A percentile compares a stretch with the other conserved stretches of the same genome.
Evolutionary conservation across 1,140 invertebrate species (phyloP).

Genomic region (Drosophila kepulauana): DNA sequence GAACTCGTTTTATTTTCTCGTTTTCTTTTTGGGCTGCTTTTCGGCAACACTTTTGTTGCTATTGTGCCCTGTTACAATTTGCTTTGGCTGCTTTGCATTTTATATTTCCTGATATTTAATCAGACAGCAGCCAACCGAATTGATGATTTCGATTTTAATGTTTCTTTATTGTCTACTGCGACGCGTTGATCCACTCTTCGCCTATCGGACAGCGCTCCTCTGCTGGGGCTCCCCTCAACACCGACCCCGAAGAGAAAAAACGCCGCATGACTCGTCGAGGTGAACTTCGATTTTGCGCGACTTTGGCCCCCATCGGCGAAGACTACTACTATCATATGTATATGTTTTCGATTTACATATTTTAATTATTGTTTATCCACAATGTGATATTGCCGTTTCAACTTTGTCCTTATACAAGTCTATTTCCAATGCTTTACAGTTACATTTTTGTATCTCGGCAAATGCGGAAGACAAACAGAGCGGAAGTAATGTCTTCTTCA

Average conservation of each 20-base stretch:
- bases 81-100: constrained; percentile 76
- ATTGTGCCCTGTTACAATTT: constrained; percentile 78
- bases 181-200: constrained; percentile 11
- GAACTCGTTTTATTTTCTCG: constrained; percentile 58
- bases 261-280: constrained; percentile 55
- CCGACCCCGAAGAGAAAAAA: background rate
- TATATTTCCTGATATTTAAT: constrained; percentile 81
- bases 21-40: background rate
- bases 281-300: constrained; percentile 69
- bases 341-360: constrained; percentile 69
- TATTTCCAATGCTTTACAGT: constrained; percentile 64
- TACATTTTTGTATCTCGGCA: constrained; percentile 44
- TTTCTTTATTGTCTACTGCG: constrained; percentile 12
- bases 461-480: constrained; percentile 61
- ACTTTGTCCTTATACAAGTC: constrained; percentile 15
- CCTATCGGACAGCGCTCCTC: constrained; percentile 22
- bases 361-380: constrained; percentile 60
- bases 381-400: constrained; percentile 4
- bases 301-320: constrained; percentile 71
- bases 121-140: constrained; percentile 55
- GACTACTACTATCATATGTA: constrained; percentile 36
- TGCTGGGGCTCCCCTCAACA: constrained; percentile 24
- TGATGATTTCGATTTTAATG: constrained; percentile 49
- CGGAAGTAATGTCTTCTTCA: constrained; percentile 52
- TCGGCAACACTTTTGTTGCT: constrained; percentile 2